Conservation (phyloP, 2,113 vertebrate species). For the Rhombomys opimus region DNA sequence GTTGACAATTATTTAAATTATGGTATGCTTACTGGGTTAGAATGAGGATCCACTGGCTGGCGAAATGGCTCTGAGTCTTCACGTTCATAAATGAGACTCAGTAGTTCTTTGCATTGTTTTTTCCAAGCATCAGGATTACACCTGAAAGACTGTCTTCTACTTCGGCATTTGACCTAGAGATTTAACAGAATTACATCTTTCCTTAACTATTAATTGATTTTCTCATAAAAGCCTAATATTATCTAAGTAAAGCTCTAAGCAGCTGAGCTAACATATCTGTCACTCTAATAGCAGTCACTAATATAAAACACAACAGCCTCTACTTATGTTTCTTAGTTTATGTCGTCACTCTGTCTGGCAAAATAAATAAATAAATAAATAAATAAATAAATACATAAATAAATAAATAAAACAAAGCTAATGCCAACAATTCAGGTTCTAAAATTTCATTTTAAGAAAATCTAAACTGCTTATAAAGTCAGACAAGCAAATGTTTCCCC, state of each 20-base stretch:
- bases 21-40: conserved; percentile 90
- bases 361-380: conserved; percentile 9
- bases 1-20: conserved; percentile 35
- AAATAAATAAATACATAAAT: conserved; percentile 12
- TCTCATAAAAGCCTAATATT: conserved; percentile 5
- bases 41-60: conserved; percentile 93
- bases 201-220: conserved; percentile 33
- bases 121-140: conserved; percentile 91
- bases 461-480: conserved; percentile 1
- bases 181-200: conserved; percentile 57
- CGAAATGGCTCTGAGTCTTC: conserved; percentile 95
- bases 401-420: not conserved
- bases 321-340: conserved; percentile 53
- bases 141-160: conserved; percentile 85
- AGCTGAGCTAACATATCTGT: no score
- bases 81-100: conserved; percentile 93
- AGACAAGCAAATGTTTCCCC: not conserved
- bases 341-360: not conserved
- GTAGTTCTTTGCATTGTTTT: conserved; percentile 92
- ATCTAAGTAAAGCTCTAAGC: not conserved
- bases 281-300: not conserved
- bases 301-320: not conserved
- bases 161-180: conserved; percentile 84
- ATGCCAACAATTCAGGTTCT: conserved; percentile 23
- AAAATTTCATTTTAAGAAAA: conserved; percentile 55